Evolutionary conservation across 2,888 invertebrate species (phyloP).

Genomic region (Mythimna albipuncta): DNA sequence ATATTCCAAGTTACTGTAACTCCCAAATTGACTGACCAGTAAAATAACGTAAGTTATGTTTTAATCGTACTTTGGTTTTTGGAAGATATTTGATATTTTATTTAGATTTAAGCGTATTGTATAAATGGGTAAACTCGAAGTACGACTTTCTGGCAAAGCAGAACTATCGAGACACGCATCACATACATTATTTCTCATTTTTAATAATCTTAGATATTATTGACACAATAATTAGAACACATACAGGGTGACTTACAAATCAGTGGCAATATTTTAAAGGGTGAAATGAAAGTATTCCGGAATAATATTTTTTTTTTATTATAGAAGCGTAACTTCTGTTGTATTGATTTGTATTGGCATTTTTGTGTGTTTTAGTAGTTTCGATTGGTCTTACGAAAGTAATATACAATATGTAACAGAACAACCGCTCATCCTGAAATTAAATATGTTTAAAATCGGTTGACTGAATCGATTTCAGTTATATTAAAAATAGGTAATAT

Average conservation of each 20-base stretch:
- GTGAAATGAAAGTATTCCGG: background rate
- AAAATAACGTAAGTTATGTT: constrained; percentile 3
- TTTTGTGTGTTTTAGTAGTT: background rate
- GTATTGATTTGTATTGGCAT: background rate
- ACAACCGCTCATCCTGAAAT: background rate
- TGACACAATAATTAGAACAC: constrained; percentile 21
- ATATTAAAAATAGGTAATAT: too few species aligned
- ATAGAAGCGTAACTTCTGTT: background rate
- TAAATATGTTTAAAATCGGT: too few species aligned
- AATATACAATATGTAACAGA: too few species aligned
- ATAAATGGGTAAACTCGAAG: constrained; percentile 3
- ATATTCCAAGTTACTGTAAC: constrained; percentile 30
- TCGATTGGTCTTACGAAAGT: too few species aligned
- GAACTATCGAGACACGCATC: constrained; percentile 8
- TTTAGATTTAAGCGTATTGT: constrained; percentile 38
- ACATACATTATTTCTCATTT: constrained; percentile 4
- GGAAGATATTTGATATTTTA: constrained; percentile 48
- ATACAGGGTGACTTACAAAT: constrained; percentile 9
- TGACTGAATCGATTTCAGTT: too few species aligned
- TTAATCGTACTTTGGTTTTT: constrained; percentile 23
- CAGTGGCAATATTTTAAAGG: background rate
- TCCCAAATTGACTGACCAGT: constrained; percentile 18
- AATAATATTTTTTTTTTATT: background rate
- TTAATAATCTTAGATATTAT: constrained; percentile 11
- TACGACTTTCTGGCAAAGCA: constrained; percentile 31